Evolutionary conservation across 2,113 vertebrate genomes (phyloP).

Genomic region (Sebastes schlegelii): DNA sequence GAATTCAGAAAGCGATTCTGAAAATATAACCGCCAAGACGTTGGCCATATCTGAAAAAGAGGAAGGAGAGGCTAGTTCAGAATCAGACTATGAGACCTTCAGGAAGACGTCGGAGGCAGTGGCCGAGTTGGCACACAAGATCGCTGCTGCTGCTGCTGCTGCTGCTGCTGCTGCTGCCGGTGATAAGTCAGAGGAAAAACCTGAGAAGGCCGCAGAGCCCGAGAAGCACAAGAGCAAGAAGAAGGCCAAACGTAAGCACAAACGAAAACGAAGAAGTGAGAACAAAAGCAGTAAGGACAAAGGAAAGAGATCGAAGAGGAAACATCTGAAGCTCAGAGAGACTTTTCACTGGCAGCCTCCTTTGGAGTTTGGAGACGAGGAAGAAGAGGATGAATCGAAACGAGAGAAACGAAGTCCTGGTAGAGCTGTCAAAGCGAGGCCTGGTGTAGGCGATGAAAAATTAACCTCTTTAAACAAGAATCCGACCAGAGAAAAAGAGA

Average conservation of each 20-base stretch:
- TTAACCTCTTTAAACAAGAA: slow-evolving; percentile 46
- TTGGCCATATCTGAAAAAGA: slow-evolving; percentile 89
- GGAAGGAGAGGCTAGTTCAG: slow-evolving; percentile 95
- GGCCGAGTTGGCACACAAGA: slow-evolving; percentile 20
- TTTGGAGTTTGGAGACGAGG: slow-evolving; percentile 95
- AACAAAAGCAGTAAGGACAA: slow-evolving; percentile 84
- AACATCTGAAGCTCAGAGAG: slow-evolving; percentile 91
- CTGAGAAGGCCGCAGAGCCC: slow-evolving; percentile 61
- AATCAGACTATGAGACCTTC: slow-evolving; percentile 82
- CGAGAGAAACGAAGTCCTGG: slow-evolving; percentile 66
- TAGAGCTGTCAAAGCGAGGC: slow-evolving; percentile 37
- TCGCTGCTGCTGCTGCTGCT: slow-evolving; percentile 15
- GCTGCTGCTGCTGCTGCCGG: background rate
- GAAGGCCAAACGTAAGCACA: slow-evolving; percentile 86
- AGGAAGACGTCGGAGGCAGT: slow-evolving; percentile 54
- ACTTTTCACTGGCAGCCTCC: slow-evolving; percentile 97
- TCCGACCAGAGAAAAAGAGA: slow-evolving; percentile 51
- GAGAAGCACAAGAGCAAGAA: slow-evolving; percentile 85
- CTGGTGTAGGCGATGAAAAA: slow-evolving; percentile 45
- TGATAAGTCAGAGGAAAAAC: slow-evolving; percentile 65
- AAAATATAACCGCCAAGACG: slow-evolving; percentile 73
- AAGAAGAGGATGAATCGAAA: slow-evolving; percentile 86
- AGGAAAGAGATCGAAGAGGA: slow-evolving; percentile 91
- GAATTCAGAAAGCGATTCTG: slow-evolving; percentile 91
- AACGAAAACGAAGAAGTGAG: slow-evolving; percentile 82